These are phyloP conservation scores for Eubucco bourcierii DNA, from an alignment of 2,113 vertebrate genomes.

Conservation along the genomic window DNA sequence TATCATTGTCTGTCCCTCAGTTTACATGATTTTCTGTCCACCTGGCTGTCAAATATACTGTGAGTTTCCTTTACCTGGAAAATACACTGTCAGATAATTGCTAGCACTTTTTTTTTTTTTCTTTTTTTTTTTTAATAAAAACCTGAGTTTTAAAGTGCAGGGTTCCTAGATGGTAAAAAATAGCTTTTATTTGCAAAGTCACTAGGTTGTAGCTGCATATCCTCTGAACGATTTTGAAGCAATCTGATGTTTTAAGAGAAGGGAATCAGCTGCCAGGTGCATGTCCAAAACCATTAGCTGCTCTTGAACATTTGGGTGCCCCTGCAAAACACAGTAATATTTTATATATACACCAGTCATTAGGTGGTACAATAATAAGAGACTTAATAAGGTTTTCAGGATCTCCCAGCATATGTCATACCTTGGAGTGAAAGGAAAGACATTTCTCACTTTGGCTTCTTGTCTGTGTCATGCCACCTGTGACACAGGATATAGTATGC, in stretches of 20 bases:
- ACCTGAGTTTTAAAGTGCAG: neutral
- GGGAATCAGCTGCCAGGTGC: neutral
- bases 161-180: neutral
- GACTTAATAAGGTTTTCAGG: neutral
- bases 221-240: neutral
- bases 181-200: neutral
- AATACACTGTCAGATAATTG: neutral
- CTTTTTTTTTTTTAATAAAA: conserved; percentile 29
- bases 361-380: neutral
- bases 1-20: neutral
- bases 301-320: neutral
- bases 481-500: neutral
- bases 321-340: neutral
- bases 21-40: neutral
- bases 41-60: neutral
- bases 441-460: conserved; percentile 4
- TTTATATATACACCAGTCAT: neutral
- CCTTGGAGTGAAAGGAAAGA: neutral
- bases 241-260: neutral
- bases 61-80: neutral
- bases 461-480: neutral
- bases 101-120: conserved; percentile 40
- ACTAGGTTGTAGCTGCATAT: neutral
- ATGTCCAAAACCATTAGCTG: neutral
- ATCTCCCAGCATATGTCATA: neutral